Conservation (phyloP, 1,140 invertebrate genomes). For the Neodiprion pinetum region DNA sequence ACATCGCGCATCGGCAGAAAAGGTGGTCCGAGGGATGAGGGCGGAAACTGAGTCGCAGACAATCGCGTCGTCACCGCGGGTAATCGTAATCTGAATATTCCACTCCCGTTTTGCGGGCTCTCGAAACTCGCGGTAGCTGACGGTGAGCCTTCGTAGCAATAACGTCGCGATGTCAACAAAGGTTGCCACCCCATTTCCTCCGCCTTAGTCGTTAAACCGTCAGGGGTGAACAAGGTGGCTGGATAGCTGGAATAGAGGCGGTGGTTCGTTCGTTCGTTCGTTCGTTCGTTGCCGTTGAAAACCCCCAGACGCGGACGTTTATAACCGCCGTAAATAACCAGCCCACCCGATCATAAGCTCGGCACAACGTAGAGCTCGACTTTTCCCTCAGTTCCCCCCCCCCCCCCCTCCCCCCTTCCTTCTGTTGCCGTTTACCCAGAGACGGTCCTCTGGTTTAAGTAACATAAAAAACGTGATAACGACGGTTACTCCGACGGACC, state of each 20-base stretch:
- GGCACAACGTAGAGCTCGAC: no score
- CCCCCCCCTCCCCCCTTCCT: no score
- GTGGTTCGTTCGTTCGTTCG: no score
- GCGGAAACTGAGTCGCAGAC: conserved; percentile 24
- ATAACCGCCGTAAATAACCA: conserved; percentile 46
- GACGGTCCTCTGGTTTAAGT: no score
- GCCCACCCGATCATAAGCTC: conserved; percentile 25
- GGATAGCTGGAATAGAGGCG: conserved; percentile 19
- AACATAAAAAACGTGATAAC: no score
- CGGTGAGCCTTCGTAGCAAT: conserved; percentile 27
- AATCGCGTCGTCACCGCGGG: not conserved
- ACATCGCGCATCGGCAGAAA: not conserved
- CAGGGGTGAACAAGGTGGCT: conserved; percentile 24
- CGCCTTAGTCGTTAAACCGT: conserved; percentile 51
- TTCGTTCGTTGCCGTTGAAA: conserved; percentile 16
- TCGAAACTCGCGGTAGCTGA: conserved; percentile 21
- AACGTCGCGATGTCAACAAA: conserved; percentile 51
- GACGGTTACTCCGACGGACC: no score
- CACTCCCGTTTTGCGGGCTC: conserved; percentile 33
- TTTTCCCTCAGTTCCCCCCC: no score
- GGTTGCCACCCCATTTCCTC: conserved; percentile 33
- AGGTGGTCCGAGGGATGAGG: conserved; percentile 6
- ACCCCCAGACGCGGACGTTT: conserved; percentile 38
- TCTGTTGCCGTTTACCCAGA: no score
- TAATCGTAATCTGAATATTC: conserved; percentile 31